Evolutionary conservation across 2,888 invertebrate species (phyloP), one percentile per base, ranked within the genome.

Genomic region (Apantesis nais): DNA sequence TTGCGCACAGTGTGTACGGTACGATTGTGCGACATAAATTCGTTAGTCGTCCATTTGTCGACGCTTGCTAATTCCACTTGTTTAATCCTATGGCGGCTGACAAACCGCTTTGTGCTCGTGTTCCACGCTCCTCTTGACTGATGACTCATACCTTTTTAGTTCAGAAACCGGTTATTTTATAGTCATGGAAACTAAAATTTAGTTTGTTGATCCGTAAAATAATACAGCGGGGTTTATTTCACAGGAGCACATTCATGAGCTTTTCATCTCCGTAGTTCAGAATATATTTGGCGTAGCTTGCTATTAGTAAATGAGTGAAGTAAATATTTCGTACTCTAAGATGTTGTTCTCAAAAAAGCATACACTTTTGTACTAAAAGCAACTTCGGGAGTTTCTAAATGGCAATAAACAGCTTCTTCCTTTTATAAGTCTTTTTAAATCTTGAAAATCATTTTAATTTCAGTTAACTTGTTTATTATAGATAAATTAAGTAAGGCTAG

Each of bases 21-120:
- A 67, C 85, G 82, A 83, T 83, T 83, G 83, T 82, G 67, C 76
- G 80, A 78, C 79, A 83, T 92, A 92, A 92, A 84, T 84, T 87
- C 83, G 86, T 92, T 92, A 89, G 70, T 72, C 79, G 84, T 78
- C 79, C 87, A 88, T 89, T 89, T 90, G 90, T 89, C 89, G 88
- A 83, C 86, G 78, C 79, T 79, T 70, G 83, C 85, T 88, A 87
- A 90, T 87, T 78, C 79, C 68, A 78, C 81, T 80, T 82, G 83
- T 83, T 82, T 88, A 85, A 88, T 87, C 83, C 85, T 78, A 71
- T 81, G 68, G 79, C 76, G 75, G 78, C 79, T 78, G 79, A 75
- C 82, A 81, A 86, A 85, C 85, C 76, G 78, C 80, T 79, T 83
- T 85, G 83, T 78, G 70, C 71, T 65, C 69, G 70, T 73, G 70